Evolutionary conservation across 2,888 invertebrate genomes (phyloP).

Genomic region (Augochlorella aurata): DNA sequence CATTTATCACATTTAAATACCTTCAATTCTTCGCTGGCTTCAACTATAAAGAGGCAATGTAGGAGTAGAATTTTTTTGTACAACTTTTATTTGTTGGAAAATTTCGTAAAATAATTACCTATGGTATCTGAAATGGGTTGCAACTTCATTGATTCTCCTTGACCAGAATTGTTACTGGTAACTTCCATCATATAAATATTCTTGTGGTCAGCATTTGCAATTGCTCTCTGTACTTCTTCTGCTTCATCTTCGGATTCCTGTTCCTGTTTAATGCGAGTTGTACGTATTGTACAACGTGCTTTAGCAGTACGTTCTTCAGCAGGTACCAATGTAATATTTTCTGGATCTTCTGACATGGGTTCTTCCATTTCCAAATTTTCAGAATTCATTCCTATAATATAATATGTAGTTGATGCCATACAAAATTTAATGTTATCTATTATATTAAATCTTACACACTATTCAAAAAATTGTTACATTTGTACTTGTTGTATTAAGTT

Average conservation of each 20-base stretch:
- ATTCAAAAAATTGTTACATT: not conserved
- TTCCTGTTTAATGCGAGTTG: constrained; percentile 80
- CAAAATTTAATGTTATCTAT: not conserved
- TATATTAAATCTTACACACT: not conserved
- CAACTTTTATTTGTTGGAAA: not conserved
- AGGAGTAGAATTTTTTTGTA: not conserved
- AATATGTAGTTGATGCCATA: not conserved
- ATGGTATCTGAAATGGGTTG: constrained; percentile 73
- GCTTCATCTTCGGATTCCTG: constrained; percentile 80
- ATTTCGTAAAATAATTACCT: constrained; percentile 53
- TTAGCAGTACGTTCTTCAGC: constrained; percentile 79
- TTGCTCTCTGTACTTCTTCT: constrained; percentile 77
- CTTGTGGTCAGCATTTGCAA: constrained; percentile 75
- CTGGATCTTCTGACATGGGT: constrained; percentile 80
- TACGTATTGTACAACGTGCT: constrained; percentile 79
- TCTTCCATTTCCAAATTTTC: constrained; percentile 80
- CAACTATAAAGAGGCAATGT: constrained; percentile 60
- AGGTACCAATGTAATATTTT: constrained; percentile 82
- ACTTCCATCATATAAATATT: constrained; percentile 80
- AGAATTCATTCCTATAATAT: constrained; percentile 75
- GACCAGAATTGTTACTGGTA: constrained; percentile 68
- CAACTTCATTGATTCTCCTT: constrained; percentile 71
- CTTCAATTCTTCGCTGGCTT: constrained; percentile 81
- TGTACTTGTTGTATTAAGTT: not conserved
- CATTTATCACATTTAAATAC: constrained; percentile 86